Percentiles rank a stretch among this genome's conserved stretches.
Conservation (phyloP, 2,888 invertebrate genomes). For the Caenorhabditis panamensis region DNA sequence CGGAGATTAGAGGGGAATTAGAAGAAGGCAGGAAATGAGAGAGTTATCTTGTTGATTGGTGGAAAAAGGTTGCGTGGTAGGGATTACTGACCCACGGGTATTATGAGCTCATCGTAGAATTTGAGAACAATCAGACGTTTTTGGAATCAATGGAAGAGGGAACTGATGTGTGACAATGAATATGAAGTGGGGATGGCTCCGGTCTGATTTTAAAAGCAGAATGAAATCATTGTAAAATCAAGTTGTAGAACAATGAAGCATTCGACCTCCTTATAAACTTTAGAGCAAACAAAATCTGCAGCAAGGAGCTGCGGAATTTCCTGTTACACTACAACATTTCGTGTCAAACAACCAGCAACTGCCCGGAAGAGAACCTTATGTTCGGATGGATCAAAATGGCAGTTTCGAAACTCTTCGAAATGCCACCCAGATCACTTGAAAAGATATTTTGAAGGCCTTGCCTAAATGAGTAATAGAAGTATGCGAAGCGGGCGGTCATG, state of each 20-base stretch:
- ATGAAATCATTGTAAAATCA: slow-evolving; percentile 27
- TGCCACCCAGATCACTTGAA: slow-evolving; percentile 11
- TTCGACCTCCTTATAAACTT: slow-evolving; percentile 28
- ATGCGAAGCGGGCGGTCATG: slow-evolving; percentile 19
- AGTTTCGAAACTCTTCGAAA: slow-evolving; percentile 43
- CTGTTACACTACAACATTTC: slow-evolving; percentile 4
- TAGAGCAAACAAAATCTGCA: slow-evolving; percentile 23
- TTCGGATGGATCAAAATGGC: not conserved
- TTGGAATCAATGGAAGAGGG: not conserved
- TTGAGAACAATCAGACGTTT: not conserved
- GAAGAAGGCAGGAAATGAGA: slow-evolving; percentile 1
- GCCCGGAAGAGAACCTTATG: not conserved
- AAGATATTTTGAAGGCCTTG: slow-evolving; percentile 28
- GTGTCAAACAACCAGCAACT: slow-evolving; percentile 4
- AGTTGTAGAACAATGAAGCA: slow-evolving; percentile 18
- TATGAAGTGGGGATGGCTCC: no score
- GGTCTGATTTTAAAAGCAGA: not conserved
- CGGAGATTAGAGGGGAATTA: slow-evolving; percentile 7
- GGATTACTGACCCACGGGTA: not conserved
- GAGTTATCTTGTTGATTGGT: slow-evolving; percentile 15
- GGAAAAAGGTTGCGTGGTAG: not conserved
- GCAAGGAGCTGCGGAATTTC: slow-evolving; percentile 7
- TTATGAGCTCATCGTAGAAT: not conserved
- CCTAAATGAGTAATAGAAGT: slow-evolving; percentile 26
- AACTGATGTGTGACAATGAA: not conserved